Conservation (phyloP, 2,113 vertebrate genomes). For the Rousettus leschenaultii region DNA sequence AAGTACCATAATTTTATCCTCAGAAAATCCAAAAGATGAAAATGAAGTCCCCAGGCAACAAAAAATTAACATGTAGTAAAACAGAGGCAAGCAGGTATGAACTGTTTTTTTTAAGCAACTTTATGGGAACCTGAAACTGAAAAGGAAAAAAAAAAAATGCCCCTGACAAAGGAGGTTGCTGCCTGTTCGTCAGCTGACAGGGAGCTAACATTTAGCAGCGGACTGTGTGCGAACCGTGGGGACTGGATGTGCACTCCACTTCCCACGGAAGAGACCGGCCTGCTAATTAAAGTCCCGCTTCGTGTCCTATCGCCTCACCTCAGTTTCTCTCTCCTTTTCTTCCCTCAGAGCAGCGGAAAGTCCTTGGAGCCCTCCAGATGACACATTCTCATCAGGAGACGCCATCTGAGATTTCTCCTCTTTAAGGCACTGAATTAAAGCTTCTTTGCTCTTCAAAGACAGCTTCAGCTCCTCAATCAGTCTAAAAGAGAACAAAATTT, state of each 20-base stretch:
- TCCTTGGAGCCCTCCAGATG: slow-evolving; percentile 78
- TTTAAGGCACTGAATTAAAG: slow-evolving; percentile 84
- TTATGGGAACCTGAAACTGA: not conserved
- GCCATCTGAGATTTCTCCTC: slow-evolving; percentile 76
- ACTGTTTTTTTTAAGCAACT: not conserved
- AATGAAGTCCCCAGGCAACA: not conserved
- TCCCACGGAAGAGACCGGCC: not conserved
- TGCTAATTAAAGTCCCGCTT: not conserved
- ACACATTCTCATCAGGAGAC: slow-evolving; percentile 65
- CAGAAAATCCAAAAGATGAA: not conserved
- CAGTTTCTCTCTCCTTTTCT: slow-evolving; percentile 84
- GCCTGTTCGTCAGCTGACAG: not conserved
- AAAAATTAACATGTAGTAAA: not conserved
- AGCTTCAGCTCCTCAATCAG: slow-evolving; percentile 88
- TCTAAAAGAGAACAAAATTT: slow-evolving; percentile 81
- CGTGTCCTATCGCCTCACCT: slow-evolving; percentile 81
- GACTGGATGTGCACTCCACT: not conserved
- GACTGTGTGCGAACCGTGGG: not conserved
- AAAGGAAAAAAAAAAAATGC: not conserved
- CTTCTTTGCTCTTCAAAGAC: slow-evolving; percentile 88
- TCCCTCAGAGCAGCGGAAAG: slow-evolving; percentile 72
- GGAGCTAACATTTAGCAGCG: not conserved
- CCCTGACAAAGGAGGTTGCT: not conserved
- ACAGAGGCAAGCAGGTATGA: not conserved
- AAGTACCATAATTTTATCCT: not conserved